These are phyloP conservation scores for Pachyuromys duprasi DNA, from an alignment of 2,797 vertebrate species.

Conservation along the genomic window DNA sequence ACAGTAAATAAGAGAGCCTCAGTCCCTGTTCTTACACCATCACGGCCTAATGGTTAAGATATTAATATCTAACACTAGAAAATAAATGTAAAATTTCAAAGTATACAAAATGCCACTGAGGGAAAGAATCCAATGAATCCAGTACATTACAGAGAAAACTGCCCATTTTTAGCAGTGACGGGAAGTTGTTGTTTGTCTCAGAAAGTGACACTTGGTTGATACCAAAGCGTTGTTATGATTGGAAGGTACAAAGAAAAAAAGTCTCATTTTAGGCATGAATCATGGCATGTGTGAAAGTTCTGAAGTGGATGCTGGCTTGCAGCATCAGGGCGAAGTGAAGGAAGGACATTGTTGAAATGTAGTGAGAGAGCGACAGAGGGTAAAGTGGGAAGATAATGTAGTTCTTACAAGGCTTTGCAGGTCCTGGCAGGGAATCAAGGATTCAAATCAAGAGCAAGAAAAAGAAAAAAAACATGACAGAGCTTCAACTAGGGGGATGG, in stretches of 20 bases:
- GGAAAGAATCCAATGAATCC: constrained; percentile 5
- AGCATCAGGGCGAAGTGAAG: neutral
- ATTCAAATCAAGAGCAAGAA: constrained; percentile 22
- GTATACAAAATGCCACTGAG: neutral
- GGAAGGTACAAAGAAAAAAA: neutral
- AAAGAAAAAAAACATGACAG: neutral
- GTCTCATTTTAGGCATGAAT: neutral
- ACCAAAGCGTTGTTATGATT: neutral
- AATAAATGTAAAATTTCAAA: constrained; percentile 16
- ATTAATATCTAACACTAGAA: neutral
- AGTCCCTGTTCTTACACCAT: neutral
- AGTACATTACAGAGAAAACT: neutral
- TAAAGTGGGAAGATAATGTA: neutral
- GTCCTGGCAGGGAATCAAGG: neutral
- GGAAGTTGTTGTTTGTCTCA: neutral
- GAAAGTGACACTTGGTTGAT: neutral
- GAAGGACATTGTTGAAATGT: neutral
- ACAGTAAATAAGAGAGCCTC: neutral
- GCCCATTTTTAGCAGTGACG: constrained; percentile 30
- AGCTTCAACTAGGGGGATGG: neutral
- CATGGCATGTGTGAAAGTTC: neutral
- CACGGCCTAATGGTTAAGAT: constrained; percentile 1
- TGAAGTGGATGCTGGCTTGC: neutral
- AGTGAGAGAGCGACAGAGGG: neutral
- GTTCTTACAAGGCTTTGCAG: neutral